Evolutionary conservation across 2,888 invertebrate genomes (phyloP).

Genomic region (Thysanoteuthis rhombus): DNA sequence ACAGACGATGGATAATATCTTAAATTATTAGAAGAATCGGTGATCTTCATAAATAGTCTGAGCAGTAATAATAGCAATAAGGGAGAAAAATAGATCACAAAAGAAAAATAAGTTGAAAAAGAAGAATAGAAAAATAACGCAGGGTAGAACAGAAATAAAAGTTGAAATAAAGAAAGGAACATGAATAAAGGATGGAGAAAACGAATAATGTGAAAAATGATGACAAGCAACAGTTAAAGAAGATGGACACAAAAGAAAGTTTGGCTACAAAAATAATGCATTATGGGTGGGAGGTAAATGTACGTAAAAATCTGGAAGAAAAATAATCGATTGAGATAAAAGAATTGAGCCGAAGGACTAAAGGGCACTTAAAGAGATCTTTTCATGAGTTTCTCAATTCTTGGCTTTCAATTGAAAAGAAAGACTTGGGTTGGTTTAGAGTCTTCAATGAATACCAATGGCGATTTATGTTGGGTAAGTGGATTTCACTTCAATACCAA

Average conservation of each 20-base stretch:
- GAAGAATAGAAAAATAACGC: no score
- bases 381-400: constrained; percentile 12
- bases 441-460: not conserved
- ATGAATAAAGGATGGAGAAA: no score
- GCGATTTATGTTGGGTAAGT: constrained; percentile 12
- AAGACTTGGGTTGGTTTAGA: not conserved
- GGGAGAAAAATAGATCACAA: no score
- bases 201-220: not conserved
- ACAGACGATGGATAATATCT: not conserved
- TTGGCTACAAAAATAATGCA: constrained; percentile 12
- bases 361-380: constrained; percentile 12
- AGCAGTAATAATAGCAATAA: not conserved
- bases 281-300: not conserved
- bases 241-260: not conserved
- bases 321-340: not conserved
- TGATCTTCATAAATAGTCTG: not conserved
- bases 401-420: not conserved
- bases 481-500: not conserved
- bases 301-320: not conserved
- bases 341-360: constrained; percentile 12
- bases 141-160: no score
- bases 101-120: no score
- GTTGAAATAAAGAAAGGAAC: no score
- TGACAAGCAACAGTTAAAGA: constrained; percentile 12
- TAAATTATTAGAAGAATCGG: not conserved